phyloP scores from a whole-genome alignment of 2,888 invertebrate genomes.

The Tipula lateralis region DNA sequence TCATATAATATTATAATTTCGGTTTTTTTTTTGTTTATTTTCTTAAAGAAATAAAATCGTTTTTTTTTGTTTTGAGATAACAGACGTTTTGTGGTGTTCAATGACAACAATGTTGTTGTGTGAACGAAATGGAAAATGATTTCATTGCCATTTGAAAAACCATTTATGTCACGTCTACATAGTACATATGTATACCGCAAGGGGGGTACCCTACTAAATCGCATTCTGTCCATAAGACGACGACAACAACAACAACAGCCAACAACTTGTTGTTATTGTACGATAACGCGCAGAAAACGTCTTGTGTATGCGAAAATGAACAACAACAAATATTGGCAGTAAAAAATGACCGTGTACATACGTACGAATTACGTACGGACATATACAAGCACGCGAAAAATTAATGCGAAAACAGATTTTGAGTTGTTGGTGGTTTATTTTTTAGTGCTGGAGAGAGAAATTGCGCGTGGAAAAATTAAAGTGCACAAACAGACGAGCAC shows the following conservation, averaged over 20 bases:
- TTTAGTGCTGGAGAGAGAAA: not conserved
- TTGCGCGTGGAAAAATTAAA: constrained; percentile 19
- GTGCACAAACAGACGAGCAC: not conserved
- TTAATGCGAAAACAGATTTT: constrained; percentile 19
- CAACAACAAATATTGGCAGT: not conserved
- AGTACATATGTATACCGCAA: too few relatives aligned
- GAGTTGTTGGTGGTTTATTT: not conserved
- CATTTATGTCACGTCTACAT: not conserved
- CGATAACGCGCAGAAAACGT: not conserved
- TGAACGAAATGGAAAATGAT: not conserved
- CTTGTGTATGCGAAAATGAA: not conserved
- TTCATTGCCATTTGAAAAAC: not conserved
- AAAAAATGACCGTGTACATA: not conserved
- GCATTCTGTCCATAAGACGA: not conserved
- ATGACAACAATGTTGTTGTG: not conserved
- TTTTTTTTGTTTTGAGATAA: not conserved
- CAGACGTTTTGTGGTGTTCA: not conserved
- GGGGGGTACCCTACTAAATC: not conserved
- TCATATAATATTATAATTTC: not conserved
- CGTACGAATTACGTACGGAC: too few relatives aligned
- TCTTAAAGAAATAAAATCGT: not conserved
- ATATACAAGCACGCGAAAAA: not conserved
- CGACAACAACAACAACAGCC: not conserved
- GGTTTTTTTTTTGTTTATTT: not conserved
- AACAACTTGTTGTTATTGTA: not conserved